Evolutionary conservation across 2,888 invertebrate species (phyloP).

Genomic region (Hypselothyrea guttata): DNA sequence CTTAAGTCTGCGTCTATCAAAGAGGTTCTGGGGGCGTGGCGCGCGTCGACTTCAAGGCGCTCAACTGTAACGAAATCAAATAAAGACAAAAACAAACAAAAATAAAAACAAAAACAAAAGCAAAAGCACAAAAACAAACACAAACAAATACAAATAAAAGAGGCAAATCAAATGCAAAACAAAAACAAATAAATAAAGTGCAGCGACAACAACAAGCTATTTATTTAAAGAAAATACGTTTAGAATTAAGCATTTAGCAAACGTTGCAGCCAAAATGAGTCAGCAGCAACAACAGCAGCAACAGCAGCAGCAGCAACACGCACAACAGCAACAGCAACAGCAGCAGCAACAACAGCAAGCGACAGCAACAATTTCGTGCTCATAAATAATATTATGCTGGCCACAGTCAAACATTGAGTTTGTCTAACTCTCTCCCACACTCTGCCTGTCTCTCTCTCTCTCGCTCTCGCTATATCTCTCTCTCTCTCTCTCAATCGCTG

Average conservation of each 20-base stretch:
- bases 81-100: slow-evolving; percentile 20
- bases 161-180: slow-evolving; percentile 24
- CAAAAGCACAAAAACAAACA: slow-evolving; percentile 34
- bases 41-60: slow-evolving; percentile 71
- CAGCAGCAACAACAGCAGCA: slow-evolving; percentile 45
- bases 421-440: slow-evolving; percentile 3
- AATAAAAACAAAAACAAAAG: slow-evolving; percentile 24
- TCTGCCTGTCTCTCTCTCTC: too few relatives aligned
- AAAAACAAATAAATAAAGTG: slow-evolving; percentile 38
- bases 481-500: slow-evolving; percentile 11
- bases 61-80: slow-evolving; percentile 63
- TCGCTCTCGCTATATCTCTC: neutral
- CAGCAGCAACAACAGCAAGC: slow-evolving; percentile 22
- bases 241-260: slow-evolving; percentile 47
- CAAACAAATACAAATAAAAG: slow-evolving; percentile 19
- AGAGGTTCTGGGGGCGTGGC: slow-evolving; percentile 57
- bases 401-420: slow-evolving; percentile 50
- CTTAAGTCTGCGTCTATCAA: slow-evolving; percentile 60
- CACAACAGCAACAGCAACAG: slow-evolving; percentile 26
- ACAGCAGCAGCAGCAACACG: slow-evolving; percentile 25
- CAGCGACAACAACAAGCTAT: too few relatives aligned
- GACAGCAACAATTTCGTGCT: slow-evolving; percentile 57
- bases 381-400: slow-evolving; percentile 60
- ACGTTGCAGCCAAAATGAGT: slow-evolving; percentile 53
- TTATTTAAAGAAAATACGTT: slow-evolving; percentile 51